These are phyloP conservation scores for Lucifuga dentata DNA, from an alignment of 2,113 vertebrate species.

Conservation along the genomic window DNA sequence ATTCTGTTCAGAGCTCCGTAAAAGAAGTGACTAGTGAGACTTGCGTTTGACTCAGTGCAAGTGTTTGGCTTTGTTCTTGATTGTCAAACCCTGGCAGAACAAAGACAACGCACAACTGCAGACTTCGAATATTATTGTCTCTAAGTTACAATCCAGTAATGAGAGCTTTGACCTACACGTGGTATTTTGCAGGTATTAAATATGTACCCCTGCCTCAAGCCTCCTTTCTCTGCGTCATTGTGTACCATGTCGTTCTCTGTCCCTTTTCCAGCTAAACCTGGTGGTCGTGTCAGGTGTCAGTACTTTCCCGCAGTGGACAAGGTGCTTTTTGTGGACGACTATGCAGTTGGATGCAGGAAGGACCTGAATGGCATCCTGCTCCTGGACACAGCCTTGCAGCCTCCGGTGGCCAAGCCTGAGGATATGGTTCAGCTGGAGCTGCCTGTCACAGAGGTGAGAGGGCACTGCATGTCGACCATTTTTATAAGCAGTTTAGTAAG, in stretches of 20 bases:
- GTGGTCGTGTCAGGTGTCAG: conserved; percentile 95
- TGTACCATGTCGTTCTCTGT: conserved; percentile 33
- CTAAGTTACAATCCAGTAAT: background rate
- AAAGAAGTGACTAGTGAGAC: too few species aligned
- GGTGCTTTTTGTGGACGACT: conserved; percentile 99
- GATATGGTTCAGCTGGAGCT: conserved; percentile 98
- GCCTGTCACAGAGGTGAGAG: conserved; percentile 96
- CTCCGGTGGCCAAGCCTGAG: conserved; percentile 95
- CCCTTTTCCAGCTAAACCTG: conserved; percentile 89
- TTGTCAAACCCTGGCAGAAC: background rate
- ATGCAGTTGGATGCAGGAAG: conserved; percentile 97
- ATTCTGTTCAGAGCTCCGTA: too few species aligned
- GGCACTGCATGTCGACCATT: background rate
- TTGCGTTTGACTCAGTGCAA: too few species aligned
- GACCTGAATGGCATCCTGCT: conserved; percentile 98
- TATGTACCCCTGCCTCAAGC: background rate
- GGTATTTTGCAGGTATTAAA: background rate
- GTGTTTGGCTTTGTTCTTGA: background rate
- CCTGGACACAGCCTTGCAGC: conserved; percentile 97
- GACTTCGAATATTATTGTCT: background rate
- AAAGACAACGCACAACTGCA: background rate
- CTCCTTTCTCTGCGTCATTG: conserved; percentile 1
- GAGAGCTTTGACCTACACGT: background rate
- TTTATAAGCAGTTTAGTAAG: background rate
- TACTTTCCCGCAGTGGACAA: conserved; percentile 99